Conservation (phyloP, 2,888 invertebrate genomes). For the Synergus itoensis region DNA sequence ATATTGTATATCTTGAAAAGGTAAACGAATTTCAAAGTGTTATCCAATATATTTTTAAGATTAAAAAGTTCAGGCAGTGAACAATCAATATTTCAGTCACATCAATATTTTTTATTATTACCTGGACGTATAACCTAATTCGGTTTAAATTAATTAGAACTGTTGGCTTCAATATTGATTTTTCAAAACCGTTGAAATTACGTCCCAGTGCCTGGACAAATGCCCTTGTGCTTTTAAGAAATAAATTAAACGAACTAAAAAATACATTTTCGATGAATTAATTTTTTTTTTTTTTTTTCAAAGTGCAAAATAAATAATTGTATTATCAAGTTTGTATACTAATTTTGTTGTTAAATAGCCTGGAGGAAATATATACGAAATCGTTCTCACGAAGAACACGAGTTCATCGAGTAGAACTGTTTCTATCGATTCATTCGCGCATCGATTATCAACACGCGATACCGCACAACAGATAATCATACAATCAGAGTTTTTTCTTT, state of each 20-base stretch:
- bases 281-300: not conserved
- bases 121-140: not conserved
- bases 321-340: not conserved
- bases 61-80: not conserved
- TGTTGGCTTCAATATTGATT: constrained; percentile 23
- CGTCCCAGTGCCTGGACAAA: not conserved
- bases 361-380: not conserved
- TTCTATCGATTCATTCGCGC: constrained; percentile 49
- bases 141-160: not conserved
- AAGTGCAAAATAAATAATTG: not conserved
- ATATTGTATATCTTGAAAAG: not conserved
- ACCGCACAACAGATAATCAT: constrained; percentile 32
- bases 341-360: not conserved
- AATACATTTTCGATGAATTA: no score
- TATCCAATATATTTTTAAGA: not conserved
- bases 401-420: constrained; percentile 5
- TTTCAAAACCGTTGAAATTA: not conserved
- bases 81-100: not conserved
- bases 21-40: not conserved
- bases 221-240: no score
- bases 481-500: constrained; percentile 42
- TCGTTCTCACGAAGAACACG: not conserved
- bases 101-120: not conserved
- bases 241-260: no score
- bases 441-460: constrained; percentile 60